Conservation (phyloP, 1,140 invertebrate genomes). For the Oryctes rhinoceros region DNA sequence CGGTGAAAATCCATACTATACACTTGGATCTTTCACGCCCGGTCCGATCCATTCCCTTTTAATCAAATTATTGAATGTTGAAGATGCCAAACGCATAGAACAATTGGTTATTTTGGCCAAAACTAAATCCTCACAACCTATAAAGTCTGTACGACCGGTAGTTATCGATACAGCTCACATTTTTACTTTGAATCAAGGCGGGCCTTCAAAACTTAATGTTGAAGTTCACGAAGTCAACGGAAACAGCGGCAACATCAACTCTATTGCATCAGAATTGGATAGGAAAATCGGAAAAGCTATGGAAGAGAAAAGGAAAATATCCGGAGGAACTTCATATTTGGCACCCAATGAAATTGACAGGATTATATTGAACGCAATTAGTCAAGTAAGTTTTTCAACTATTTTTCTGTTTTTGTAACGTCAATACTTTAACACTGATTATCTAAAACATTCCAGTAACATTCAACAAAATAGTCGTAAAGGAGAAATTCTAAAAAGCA, state of each 20-base stretch:
- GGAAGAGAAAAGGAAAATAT: slow-evolving; percentile 43
- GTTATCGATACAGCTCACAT: slow-evolving; percentile 48
- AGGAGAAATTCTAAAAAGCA: no score
- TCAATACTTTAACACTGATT: no score
- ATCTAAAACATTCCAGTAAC: no score
- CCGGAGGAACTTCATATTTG: slow-evolving; percentile 42
- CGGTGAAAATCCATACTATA: slow-evolving; percentile 44
- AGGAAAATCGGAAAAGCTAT: slow-evolving; percentile 46
- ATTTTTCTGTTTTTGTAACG: not conserved
- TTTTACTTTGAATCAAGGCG: slow-evolving; percentile 44
- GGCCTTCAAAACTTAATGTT: slow-evolving; percentile 39
- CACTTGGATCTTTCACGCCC: slow-evolving; percentile 44
- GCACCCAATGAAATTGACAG: slow-evolving; percentile 47
- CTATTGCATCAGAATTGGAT: slow-evolving; percentile 45
- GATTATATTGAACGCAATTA: slow-evolving; percentile 45
- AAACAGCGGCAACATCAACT: slow-evolving; percentile 24
- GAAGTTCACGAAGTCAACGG: slow-evolving; percentile 45
- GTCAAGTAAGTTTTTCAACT: slow-evolving; percentile 39
- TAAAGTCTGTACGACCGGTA: slow-evolving; percentile 41
- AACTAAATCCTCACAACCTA: slow-evolving; percentile 42
- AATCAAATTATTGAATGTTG: slow-evolving; percentile 43
- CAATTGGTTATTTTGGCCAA: slow-evolving; percentile 45
- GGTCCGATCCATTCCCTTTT: slow-evolving; percentile 45
- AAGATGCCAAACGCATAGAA: slow-evolving; percentile 33
- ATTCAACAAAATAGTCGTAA: no score